Percentiles rank a stretch among this genome's conserved stretches.
Evolutionary conservation across 2,888 invertebrate species (phyloP).

Genomic region (Autographa gamma): DNA sequence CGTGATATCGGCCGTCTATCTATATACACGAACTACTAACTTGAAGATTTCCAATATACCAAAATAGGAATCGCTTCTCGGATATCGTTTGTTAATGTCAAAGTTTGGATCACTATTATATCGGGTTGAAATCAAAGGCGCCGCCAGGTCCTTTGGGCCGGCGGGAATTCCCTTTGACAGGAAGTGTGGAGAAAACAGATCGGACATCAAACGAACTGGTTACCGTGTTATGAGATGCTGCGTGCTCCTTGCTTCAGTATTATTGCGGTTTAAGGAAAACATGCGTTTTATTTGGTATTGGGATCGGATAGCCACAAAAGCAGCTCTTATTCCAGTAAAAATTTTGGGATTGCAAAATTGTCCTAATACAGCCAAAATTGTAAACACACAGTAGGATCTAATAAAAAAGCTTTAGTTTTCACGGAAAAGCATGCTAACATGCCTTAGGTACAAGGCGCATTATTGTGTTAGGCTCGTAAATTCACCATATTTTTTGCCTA

Average conservation of each 20-base stretch:
- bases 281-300: not conserved
- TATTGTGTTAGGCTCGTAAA: too few species aligned
- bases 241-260: not conserved
- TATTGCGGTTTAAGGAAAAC: not conserved
- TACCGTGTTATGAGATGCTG: not conserved
- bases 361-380: too few species aligned
- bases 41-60: not conserved
- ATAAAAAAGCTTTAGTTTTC: too few species aligned
- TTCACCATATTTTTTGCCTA: too few species aligned
- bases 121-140: slow-evolving; percentile 16
- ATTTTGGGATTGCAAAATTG: too few species aligned
- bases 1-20: too few species aligned
- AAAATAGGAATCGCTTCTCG: not conserved
- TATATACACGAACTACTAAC: not conserved
- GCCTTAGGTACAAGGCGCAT: too few species aligned
- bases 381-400: too few species aligned
- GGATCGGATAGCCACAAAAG: not conserved
- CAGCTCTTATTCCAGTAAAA: too few species aligned
- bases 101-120: not conserved
- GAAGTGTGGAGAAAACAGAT: slow-evolving; percentile 18
- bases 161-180: slow-evolving; percentile 33
- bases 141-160: not conserved
- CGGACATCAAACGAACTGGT: slow-evolving; percentile 29
- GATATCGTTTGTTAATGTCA: slow-evolving; percentile 5
- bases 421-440: too few species aligned